Percentiles rank a stretch among this genome's conserved stretches.
Conservation (phyloP, 1,140 invertebrate species). For the Varroa destructor region DNA sequence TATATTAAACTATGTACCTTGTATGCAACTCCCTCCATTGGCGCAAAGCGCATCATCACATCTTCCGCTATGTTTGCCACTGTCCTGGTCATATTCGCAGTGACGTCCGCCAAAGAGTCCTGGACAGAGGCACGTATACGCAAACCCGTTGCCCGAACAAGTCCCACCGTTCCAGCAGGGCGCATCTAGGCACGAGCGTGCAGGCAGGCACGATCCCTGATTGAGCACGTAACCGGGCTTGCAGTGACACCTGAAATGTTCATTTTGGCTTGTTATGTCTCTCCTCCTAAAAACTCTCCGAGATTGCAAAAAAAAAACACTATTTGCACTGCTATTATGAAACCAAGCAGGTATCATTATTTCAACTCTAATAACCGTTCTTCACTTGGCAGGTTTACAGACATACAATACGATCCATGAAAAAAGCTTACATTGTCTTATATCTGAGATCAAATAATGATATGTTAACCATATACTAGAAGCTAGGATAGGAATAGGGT, state of each 20-base stretch:
- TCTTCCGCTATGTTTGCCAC: constrained; percentile 15
- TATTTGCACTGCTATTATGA: too few species aligned
- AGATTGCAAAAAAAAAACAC: too few species aligned
- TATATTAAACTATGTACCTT: neutral
- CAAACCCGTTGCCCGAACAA: constrained; percentile 51
- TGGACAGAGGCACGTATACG: constrained; percentile 55
- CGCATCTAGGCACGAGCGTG: constrained; percentile 36
- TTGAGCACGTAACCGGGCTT: constrained; percentile 13
- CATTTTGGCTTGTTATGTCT: too few species aligned
- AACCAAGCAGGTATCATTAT: too few species aligned
- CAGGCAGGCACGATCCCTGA: neutral
- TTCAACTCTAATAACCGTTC: too few species aligned
- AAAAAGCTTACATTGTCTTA: too few species aligned
- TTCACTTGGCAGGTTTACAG: too few species aligned
- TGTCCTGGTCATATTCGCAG: constrained; percentile 15
- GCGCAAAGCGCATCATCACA: constrained; percentile 38
- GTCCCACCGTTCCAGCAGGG: constrained; percentile 67
- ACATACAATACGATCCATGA: too few species aligned
- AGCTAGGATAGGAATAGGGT: too few species aligned
- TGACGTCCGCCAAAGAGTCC: constrained; percentile 33
- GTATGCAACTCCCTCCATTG: constrained; percentile 44
- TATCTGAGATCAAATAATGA: too few species aligned
- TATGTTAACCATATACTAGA: too few species aligned
- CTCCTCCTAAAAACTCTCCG: too few species aligned
- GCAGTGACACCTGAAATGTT: neutral